Evolutionary conservation across 2,888 invertebrate species (phyloP), one percentile per base, ranked within the genome.

Genomic region (Lochmaea crataegi): DNA sequence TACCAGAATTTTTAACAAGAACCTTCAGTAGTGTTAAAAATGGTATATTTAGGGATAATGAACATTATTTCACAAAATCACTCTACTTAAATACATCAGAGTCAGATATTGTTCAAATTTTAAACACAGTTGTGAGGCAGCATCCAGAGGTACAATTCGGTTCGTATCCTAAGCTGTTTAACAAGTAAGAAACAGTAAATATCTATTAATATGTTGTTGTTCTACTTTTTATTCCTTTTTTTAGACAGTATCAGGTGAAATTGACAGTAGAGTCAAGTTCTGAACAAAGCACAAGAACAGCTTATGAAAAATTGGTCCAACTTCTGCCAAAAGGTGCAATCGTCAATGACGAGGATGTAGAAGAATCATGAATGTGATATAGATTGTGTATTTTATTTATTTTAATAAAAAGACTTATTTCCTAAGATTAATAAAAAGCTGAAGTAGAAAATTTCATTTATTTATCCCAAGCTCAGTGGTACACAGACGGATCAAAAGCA

Each of bases 1-100:
- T 94, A 58, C 94, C 94, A 2, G 85, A 88, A 76, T 87, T 89
- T 65, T 83, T 89, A 64, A 82, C 87, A 77, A 83, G 81, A 72
- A 84, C 87, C 1, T 88, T 90, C 71, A 81, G 80, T 58, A 71
- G 78, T 64, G 74, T 84, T 2, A 80, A 83, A 38, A 73, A 86
- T 78, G 81, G 85, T 75, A 79, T 88, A 51, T 89, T 89, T 78
- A 79, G 82, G 45, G 83, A 86, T 2, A 75, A 81, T n/a, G 81
- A 81, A 18, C 84, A 82, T 67, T 89, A 89, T 80, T 85, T 85
- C 65, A 84, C 84, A 38, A 85, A 84, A 75, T 83, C 84, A 73
- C 75, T 90, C 38, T 89, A 86, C 81, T 82, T 89, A 63, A 87
- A 87, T 77, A 83, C 86, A 6, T 83, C 84, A 11, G 90, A 90